Evolutionary conservation across 2,888 invertebrate genomes (phyloP), one percentile per base, ranked within the genome.

Genomic region (Archips xylosteana): DNA sequence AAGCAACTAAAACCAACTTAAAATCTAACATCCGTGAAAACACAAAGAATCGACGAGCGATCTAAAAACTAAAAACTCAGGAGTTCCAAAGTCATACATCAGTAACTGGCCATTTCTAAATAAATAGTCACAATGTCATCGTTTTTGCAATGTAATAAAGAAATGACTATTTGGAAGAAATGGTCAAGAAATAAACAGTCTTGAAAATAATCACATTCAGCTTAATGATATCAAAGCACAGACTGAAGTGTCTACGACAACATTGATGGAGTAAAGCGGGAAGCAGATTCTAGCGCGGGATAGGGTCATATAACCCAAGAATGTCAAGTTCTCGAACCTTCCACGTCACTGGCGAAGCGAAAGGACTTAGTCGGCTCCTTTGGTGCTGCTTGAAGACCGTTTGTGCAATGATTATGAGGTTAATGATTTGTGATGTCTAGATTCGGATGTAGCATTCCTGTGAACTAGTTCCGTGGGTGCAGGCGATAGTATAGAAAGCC

Each of bases 391-490:
- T 91, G 92, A 86, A 90, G 91, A 88, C 85, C 68, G 76, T 80
- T 84, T 85, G 91, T 92, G 91, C 92, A 88, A 85, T 87, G 85
- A 88, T 87, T 86, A 86, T 83, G 83, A 85, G 87, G 85, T 83
- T 83, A 83, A 81, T 81, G 80, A 88, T 86, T 87, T 85, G 85
- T 89, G 87, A 87, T 87, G 85, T 84, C 84, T 88, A 88, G 80
- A 83, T 80, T 83, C 84, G 6, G 47, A 84, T 82, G 85, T 89
- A 86, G 91, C 91, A 91, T 92, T 92, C 91, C 90, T 90, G 89
- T 89, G 92, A 93, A 90, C 93, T 89, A 91, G 86, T 82, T 92
- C 92, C 92, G 87, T 89, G 87, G 87, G 92, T 92, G 92, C 91
- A 90, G 93, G 93, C 92, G 92, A 90, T 85, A 92, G 74, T 92